These are phyloP conservation scores for Eueremaeus valkanovi DNA, from an alignment of 2,888 invertebrate genomes.

Conservation along the genomic window DNA sequence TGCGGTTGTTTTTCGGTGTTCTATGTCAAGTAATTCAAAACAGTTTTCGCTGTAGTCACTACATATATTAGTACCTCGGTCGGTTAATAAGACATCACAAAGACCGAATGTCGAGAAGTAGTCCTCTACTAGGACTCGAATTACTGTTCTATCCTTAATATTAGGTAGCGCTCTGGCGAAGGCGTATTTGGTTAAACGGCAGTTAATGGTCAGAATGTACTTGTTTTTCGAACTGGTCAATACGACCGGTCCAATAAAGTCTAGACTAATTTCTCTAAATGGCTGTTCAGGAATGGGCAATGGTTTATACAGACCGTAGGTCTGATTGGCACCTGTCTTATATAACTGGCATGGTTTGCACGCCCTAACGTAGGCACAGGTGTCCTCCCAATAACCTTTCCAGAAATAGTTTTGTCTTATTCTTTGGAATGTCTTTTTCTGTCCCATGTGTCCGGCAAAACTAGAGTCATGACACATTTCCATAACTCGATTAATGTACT, in stretches of 20 bases:
- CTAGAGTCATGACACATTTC: background rate
- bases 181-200: background rate
- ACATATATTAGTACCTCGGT: background rate
- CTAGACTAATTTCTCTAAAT: background rate
- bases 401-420: background rate
- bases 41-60: background rate
- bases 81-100: background rate
- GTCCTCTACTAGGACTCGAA: background rate
- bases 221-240: background rate
- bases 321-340: background rate
- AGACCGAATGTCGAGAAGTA: background rate
- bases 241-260: background rate
- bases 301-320: background rate
- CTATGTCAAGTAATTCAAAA: background rate
- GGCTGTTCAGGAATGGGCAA: background rate
- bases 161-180: background rate
- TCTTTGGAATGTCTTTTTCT: background rate
- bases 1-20: background rate
- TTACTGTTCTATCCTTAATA: background rate
- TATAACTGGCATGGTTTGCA: background rate
- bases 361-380: background rate
- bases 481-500: background rate
- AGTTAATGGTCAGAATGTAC: background rate
- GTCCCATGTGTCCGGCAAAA: background rate
- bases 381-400: background rate